Conservation (phyloP, 2,888 invertebrate species). For the Leucozona laternaria region DNA sequence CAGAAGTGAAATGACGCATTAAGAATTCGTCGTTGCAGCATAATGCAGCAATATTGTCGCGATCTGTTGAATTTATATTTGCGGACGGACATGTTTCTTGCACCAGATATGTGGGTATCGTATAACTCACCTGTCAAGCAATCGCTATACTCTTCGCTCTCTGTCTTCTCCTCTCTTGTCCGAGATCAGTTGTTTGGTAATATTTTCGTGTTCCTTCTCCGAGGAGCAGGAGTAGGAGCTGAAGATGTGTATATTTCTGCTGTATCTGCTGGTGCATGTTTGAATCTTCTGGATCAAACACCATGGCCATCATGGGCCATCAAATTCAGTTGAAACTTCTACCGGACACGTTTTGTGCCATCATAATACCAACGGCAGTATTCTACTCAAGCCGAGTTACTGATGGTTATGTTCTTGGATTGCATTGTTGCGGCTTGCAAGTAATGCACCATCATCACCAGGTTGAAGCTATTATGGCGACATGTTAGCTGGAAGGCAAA, state of each 20-base stretch:
- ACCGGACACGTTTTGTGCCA: slow-evolving; percentile 51
- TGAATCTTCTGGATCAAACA: slow-evolving; percentile 57
- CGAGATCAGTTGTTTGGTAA: slow-evolving; percentile 48
- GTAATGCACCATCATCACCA: slow-evolving; percentile 72
- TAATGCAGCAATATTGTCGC: slow-evolving; percentile 75
- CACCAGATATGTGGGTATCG: slow-evolving; percentile 76
- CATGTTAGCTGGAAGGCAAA: slow-evolving; percentile 63
- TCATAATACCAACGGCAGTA: slow-evolving; percentile 42
- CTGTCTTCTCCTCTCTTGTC: not conserved
- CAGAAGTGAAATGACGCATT: slow-evolving; percentile 65
- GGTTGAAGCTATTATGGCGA: slow-evolving; percentile 48
- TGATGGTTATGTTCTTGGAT: slow-evolving; percentile 24
- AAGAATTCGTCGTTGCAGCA: slow-evolving; percentile 66
- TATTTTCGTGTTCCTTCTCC: slow-evolving; percentile 65
- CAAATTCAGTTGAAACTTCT: slow-evolving; percentile 59
- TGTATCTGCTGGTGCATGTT: slow-evolving; percentile 50
- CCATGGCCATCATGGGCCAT: slow-evolving; percentile 42
- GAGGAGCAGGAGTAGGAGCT: not conserved
- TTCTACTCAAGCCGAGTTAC: not conserved
- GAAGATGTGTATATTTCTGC: slow-evolving; percentile 11
- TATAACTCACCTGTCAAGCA: slow-evolving; percentile 74
- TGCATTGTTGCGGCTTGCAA: slow-evolving; percentile 34
- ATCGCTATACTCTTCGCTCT: not conserved
- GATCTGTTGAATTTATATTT: slow-evolving; percentile 72
- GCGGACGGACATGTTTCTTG: slow-evolving; percentile 69